phyloP scores from a whole-genome alignment of 2,888 invertebrate species.

The Phortica magna region DNA sequence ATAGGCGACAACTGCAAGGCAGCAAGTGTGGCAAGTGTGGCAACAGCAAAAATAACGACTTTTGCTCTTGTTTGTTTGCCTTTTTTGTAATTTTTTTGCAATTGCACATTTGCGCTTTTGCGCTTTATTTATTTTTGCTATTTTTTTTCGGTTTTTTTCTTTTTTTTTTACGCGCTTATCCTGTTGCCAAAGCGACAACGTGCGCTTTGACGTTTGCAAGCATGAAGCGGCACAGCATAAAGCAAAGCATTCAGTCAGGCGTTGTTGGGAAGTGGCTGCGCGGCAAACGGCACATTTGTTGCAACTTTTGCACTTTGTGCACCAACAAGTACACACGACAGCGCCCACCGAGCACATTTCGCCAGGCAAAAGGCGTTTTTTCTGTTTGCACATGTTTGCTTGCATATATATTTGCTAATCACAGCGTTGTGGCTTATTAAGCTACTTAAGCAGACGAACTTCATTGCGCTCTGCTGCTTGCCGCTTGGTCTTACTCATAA shows the following conservation, averaged over 20 bases:
- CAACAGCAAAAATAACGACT: constrained; percentile 22
- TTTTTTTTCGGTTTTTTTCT: neutral
- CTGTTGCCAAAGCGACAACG: constrained; percentile 25
- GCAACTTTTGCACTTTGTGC: constrained; percentile 4
- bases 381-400: no score
- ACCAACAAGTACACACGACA: constrained; percentile 6
- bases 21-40: neutral
- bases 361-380: no score
- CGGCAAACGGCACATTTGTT: neutral
- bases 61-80: neutral
- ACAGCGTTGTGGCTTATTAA: no score
- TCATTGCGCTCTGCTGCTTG: neutral
- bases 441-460: neutral
- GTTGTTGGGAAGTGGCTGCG: neutral
- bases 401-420: no score
- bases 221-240: no score
- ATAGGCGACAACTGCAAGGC: constrained; percentile 2
- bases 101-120: neutral
- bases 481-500: neutral
- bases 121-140: constrained; percentile 4
- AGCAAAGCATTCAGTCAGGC: neutral
- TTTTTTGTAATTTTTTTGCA: constrained; percentile 8
- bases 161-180: constrained; percentile 8
- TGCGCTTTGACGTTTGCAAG: constrained; percentile 1
- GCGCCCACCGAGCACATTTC: no score